These are phyloP conservation scores for Chrysolina oricalcia DNA, from an alignment of 2,888 invertebrate genomes.

Conservation along the genomic window DNA sequence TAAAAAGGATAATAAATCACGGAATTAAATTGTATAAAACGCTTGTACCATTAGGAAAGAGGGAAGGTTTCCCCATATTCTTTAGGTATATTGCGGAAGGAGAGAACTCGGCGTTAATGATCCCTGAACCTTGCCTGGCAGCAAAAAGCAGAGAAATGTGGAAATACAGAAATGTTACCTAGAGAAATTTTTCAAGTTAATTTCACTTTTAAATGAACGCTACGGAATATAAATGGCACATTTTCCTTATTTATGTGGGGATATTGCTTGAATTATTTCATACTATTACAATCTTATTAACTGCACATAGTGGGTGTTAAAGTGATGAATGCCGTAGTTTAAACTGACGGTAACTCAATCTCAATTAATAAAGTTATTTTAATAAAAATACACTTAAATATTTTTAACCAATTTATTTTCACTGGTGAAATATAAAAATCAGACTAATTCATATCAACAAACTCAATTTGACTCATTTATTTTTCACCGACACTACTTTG, in stretches of 20 bases:
- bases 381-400: too few relatives aligned
- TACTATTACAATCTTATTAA: background rate
- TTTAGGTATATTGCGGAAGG: slow-evolving; percentile 7
- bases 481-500: too few relatives aligned
- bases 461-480: too few relatives aligned
- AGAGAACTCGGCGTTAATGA: slow-evolving; percentile 10
- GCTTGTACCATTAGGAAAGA: slow-evolving; percentile 7
- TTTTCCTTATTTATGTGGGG: background rate
- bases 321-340: too few relatives aligned
- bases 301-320: background rate
- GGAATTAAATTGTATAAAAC: slow-evolving; percentile 19
- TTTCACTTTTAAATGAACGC: slow-evolving; percentile 3
- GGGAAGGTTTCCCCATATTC: slow-evolving; percentile 11
- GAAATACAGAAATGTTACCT: background rate
- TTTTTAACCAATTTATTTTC: too few relatives aligned
- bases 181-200: background rate
- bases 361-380: too few relatives aligned
- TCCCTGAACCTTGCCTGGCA: background rate
- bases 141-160: slow-evolving; percentile 5
- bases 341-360: too few relatives aligned
- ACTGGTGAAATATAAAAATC: too few relatives aligned
- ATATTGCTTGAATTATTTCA: background rate
- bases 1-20: slow-evolving; percentile 21
- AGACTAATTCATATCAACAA: too few relatives aligned
- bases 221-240: background rate